Evolutionary conservation across 1,140 invertebrate species (phyloP).

Genomic region (Gonioctena quinquepunctata): DNA sequence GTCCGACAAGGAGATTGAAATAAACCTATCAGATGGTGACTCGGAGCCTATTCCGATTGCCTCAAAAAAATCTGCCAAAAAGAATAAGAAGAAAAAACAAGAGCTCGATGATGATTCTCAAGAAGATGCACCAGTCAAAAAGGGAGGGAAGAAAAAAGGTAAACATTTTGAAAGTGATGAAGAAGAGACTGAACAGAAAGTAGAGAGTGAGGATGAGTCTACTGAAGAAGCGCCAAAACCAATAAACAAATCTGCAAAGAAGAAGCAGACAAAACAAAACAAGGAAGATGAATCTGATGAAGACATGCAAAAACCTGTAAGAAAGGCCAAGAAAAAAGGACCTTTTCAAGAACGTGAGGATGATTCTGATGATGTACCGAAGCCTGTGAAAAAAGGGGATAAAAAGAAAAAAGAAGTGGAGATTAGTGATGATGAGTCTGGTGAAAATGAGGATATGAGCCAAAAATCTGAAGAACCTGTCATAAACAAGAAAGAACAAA

Average conservation of each 20-base stretch:
- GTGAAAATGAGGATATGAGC: neutral
- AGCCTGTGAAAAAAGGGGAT: conserved; percentile 40
- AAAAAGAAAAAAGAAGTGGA: conserved; percentile 29
- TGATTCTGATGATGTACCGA: conserved; percentile 33
- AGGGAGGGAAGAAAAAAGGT: conserved; percentile 38
- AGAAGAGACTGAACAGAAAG: conserved; percentile 22
- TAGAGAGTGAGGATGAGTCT: conserved; percentile 21
- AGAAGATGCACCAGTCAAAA: neutral
- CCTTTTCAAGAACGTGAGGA: conserved; percentile 31
- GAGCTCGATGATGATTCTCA: neutral
- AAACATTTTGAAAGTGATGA: conserved; percentile 18
- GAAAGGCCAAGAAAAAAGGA: conserved; percentile 44
- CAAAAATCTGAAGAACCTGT: neutral
- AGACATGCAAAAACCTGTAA: conserved; percentile 29
- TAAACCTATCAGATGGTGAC: conserved; percentile 54
- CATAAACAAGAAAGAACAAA: neutral
- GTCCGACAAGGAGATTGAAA: conserved; percentile 58
- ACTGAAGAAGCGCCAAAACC: neutral
- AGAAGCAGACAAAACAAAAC: conserved; percentile 39
- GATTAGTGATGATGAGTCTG: conserved; percentile 53
- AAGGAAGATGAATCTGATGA: conserved; percentile 52
- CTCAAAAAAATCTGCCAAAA: conserved; percentile 44
- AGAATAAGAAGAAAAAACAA: conserved; percentile 57
- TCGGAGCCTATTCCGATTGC: conserved; percentile 46
- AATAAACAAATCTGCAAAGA: conserved; percentile 32